phyloP scores from a whole-genome alignment of 2,888 invertebrate genomes.

The Meiosimyza platycephala region DNA sequence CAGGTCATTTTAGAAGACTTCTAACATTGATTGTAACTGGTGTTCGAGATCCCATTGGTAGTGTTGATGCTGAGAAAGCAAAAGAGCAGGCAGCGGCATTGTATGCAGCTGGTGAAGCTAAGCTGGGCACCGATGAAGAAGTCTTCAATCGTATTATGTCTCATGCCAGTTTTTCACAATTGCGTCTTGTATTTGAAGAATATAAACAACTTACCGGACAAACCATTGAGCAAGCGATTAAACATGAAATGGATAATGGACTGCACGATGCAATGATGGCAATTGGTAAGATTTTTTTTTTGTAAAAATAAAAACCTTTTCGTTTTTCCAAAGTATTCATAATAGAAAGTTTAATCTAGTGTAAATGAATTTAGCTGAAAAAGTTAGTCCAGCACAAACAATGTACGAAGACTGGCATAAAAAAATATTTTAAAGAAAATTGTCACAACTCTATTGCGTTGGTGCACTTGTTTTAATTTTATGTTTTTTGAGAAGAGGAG shows the following conservation, averaged over 20 bases:
- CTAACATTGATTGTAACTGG: constrained; percentile 79
- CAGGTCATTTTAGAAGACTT: constrained; percentile 81
- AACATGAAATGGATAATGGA: constrained; percentile 76
- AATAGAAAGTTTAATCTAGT: too few relatives aligned
- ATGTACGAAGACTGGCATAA: too few relatives aligned
- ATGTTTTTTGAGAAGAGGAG: too few relatives aligned
- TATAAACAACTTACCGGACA: constrained; percentile 79
- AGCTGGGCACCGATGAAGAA: constrained; percentile 80
- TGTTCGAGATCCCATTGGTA: constrained; percentile 73
- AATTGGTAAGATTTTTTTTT: constrained; percentile 69
- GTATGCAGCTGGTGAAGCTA: constrained; percentile 77
- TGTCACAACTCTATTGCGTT: too few relatives aligned
- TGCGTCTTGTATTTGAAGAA: constrained; percentile 77
- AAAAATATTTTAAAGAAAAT: too few relatives aligned
- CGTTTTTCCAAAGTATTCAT: too few relatives aligned
- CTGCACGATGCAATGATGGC: constrained; percentile 77
- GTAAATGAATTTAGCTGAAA: too few relatives aligned
- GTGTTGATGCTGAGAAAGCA: constrained; percentile 75
- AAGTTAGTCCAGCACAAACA: too few relatives aligned
- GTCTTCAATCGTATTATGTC: constrained; percentile 79
- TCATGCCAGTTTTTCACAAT: constrained; percentile 79
- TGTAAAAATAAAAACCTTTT: not conserved
- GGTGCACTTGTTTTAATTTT: too few relatives aligned
- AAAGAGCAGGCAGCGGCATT: constrained; percentile 77
- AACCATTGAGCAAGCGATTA: constrained; percentile 79